phyloP scores from a whole-genome alignment of 2,113 vertebrate species.

The Cryptotis parvus region DNA sequence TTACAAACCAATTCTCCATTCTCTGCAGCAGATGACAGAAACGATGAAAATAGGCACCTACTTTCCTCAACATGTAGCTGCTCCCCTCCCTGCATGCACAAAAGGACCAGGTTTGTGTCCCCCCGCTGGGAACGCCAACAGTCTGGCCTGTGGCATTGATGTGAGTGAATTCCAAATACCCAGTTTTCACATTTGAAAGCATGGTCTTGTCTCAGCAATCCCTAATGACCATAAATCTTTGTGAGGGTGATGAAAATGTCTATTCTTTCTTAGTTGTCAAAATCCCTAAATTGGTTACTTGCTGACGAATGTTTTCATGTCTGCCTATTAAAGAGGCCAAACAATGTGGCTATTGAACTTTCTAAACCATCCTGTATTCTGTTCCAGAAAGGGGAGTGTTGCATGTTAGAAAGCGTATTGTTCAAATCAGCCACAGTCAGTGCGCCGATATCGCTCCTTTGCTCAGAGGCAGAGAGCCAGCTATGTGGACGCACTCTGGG shows the following conservation, averaged over 20 bases:
- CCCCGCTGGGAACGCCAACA: not conserved
- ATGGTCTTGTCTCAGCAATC: constrained; percentile 41
- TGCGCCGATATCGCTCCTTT: not conserved
- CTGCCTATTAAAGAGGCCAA: constrained; percentile 53
- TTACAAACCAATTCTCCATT: constrained; percentile 59
- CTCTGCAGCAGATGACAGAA: not conserved
- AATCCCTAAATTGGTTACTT: constrained; percentile 62
- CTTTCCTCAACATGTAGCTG: not conserved
- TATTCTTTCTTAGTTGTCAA: constrained; percentile 60
- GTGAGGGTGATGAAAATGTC: constrained; percentile 66
- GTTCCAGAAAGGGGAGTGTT: constrained; percentile 54
- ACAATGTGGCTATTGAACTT: constrained; percentile 66
- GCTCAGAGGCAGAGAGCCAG: not conserved
- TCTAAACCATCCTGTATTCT: constrained; percentile 49
- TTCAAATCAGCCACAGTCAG: not conserved
- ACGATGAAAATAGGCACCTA: not conserved
- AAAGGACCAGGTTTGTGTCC: constrained; percentile 46
- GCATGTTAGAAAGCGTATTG: constrained; percentile 5
- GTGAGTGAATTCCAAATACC: constrained; percentile 10
- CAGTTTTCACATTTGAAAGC: constrained; percentile 45
- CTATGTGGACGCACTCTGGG: not conserved
- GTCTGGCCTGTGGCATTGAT: constrained; percentile 56
- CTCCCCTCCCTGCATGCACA: not conserved
- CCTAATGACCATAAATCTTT: constrained; percentile 36
- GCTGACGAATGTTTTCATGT: constrained; percentile 58